Percentiles rank a stretch among this genome's conserved stretches.
Evolutionary conservation across 2,113 vertebrate genomes (phyloP).

Genomic region (Macroglossus sobrinus): DNA sequence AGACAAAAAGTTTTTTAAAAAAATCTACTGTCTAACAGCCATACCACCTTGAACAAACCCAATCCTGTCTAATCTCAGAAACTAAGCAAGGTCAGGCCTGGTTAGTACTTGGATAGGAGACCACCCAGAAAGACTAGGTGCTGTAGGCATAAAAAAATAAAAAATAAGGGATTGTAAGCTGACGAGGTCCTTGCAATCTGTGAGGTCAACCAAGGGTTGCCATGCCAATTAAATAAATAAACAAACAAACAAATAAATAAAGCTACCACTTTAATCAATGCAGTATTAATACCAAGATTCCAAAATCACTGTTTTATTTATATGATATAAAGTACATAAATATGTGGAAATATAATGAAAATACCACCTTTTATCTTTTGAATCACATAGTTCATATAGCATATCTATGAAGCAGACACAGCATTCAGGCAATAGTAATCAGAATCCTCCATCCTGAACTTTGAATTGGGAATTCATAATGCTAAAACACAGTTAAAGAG

Average conservation of each 20-base stretch:
- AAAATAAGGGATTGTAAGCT: too few relatives aligned
- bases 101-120: too few relatives aligned
- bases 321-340: not conserved
- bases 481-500: not conserved
- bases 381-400: not conserved
- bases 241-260: too few relatives aligned
- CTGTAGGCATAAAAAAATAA: too few relatives aligned
- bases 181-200: too few relatives aligned
- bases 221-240: too few relatives aligned
- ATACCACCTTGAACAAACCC: too few relatives aligned
- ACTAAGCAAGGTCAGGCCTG: too few relatives aligned
- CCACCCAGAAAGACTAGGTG: too few relatives aligned
- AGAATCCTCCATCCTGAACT: not conserved
- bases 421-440: not conserved
- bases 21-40: not conserved
- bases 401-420: not conserved
- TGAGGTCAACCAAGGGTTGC: too few relatives aligned
- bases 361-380: not conserved
- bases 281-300: conserved; percentile 6
- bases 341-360: not conserved
- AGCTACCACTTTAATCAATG: not conserved
- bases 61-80: too few relatives aligned
- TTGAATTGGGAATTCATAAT: not conserved
- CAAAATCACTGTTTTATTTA: conserved; percentile 14
- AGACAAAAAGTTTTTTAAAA: not conserved